phyloP scores from a whole-genome alignment of 2,888 invertebrate genomes.

The Branchipolynoe longqiensis region DNA sequence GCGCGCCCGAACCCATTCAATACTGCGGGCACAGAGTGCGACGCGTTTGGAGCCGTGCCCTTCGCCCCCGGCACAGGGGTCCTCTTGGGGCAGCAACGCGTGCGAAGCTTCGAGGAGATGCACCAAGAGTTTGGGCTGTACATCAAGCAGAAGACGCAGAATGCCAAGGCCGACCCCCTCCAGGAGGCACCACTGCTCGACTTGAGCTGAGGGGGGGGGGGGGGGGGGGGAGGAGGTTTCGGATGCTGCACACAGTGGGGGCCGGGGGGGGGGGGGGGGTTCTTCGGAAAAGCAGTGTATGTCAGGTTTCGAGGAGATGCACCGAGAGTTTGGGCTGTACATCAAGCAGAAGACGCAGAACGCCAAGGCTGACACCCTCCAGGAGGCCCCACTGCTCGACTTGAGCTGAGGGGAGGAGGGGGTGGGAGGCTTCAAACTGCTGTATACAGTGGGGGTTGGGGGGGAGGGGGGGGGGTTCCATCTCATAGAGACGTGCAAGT shows the following conservation, averaged over 20 bases:
- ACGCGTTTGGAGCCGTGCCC: constrained; percentile 41
- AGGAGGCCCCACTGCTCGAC: background rate
- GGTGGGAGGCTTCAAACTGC: too few species aligned
- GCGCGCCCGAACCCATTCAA: constrained; percentile 62
- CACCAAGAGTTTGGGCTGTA: constrained; percentile 75
- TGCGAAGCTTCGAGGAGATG: constrained; percentile 74
- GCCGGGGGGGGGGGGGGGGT: too few species aligned
- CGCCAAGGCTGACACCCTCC: constrained; percentile 4
- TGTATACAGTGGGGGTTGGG: too few species aligned
- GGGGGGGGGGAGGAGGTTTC: too few species aligned
- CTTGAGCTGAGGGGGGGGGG: constrained; percentile 13
- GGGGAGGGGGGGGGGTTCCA: too few species aligned
- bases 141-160: constrained; percentile 60
- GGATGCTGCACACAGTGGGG: too few species aligned
- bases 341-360: constrained; percentile 61
- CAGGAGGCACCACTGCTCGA: constrained; percentile 5
- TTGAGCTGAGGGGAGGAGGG: constrained; percentile 20
- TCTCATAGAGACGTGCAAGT: too few species aligned
- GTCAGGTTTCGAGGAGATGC: constrained; percentile 76
- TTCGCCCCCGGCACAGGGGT: constrained; percentile 19
- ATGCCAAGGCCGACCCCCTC: constrained; percentile 15
- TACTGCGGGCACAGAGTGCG: background rate
- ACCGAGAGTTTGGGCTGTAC: constrained; percentile 74
- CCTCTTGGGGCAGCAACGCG: background rate
- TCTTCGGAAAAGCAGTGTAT: background rate